Conservation (phyloP, 2,113 vertebrate genomes). For the Onychostruthus taczanowskii region DNA sequence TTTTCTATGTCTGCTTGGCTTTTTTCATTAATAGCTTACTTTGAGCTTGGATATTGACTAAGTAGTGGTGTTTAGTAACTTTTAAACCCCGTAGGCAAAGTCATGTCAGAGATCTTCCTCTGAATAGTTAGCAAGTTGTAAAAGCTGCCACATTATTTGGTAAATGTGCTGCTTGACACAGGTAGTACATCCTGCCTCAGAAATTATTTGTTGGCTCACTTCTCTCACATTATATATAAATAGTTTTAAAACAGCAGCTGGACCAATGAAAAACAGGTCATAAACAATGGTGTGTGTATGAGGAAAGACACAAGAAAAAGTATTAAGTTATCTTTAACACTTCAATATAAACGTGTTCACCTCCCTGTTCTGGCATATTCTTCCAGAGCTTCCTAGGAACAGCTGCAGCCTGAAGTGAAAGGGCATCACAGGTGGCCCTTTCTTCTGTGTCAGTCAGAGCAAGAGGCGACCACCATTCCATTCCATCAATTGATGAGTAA, state of each 20-base stretch:
- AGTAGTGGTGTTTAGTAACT: background rate
- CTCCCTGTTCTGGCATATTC: background rate
- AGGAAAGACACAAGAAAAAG: background rate
- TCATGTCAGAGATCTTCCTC: background rate
- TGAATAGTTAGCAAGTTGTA: background rate
- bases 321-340: background rate
- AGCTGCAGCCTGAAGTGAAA: background rate
- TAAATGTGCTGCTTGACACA: background rate
- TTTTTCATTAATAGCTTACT: background rate
- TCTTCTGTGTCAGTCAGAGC: background rate
- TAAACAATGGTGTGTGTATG: background rate
- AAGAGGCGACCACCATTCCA: background rate
- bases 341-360: background rate
- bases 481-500: background rate
- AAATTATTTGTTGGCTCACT: background rate
- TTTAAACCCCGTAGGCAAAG: background rate
- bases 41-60: background rate
- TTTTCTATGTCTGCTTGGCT: background rate
- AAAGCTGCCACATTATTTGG: background rate
- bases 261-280: background rate
- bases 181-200: background rate
- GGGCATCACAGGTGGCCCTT: background rate
- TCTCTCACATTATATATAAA: background rate
- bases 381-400: background rate
- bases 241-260: background rate